phyloP scores from a whole-genome alignment of 2,113 vertebrate genomes.

The Spizaetus ornatus region DNA sequence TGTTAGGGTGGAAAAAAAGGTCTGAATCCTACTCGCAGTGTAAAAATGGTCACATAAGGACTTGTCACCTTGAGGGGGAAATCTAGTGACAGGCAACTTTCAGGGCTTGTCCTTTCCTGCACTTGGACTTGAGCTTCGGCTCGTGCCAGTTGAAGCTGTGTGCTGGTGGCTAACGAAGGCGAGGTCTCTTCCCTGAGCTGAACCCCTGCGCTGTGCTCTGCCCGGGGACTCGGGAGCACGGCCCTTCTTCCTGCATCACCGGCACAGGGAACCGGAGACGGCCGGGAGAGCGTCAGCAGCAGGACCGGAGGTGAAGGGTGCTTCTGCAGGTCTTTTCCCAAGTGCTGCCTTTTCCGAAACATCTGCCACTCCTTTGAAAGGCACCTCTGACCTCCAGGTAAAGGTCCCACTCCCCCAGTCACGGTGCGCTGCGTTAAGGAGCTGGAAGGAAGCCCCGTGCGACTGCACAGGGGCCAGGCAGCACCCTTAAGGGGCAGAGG shows the following conservation, averaged over 20 bases:
- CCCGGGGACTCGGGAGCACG: fast-evolving
- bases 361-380: neutral
- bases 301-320: neutral
- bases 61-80: neutral
- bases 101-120: neutral
- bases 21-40: neutral
- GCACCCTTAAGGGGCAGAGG: neutral
- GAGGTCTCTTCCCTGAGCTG: neutral
- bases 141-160: fast-evolving
- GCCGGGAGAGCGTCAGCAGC: neutral
- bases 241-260: fast-evolving
- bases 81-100: neutral
- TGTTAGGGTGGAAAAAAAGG: neutral
- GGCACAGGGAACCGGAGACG: neutral
- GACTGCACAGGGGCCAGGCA: neutral
- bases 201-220: neutral
- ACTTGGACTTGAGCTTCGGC: neutral
- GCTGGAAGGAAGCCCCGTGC: neutral
- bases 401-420: neutral
- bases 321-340: neutral
- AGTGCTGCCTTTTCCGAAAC: neutral
- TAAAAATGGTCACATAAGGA: neutral
- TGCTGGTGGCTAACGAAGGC: neutral
- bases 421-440: neutral
- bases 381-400: neutral